These are phyloP conservation scores for Caenorhabditis parvicauda DNA, from an alignment of 2,888 invertebrate genomes.

Conservation along the genomic window DNA sequence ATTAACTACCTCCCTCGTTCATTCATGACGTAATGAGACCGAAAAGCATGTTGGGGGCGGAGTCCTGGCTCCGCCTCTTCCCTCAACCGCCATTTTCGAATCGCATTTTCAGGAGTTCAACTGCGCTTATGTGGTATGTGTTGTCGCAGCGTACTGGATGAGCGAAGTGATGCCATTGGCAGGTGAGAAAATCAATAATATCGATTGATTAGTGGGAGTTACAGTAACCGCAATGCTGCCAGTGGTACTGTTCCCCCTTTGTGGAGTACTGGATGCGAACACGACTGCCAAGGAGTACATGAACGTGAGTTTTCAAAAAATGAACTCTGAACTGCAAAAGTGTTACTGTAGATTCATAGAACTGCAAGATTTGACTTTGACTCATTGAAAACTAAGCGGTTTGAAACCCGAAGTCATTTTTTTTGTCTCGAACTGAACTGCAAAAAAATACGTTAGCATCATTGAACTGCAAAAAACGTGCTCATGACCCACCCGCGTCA, in stretches of 20 bases:
- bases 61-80: too few relatives aligned
- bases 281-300: constrained; percentile 53
- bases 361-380: too few relatives aligned
- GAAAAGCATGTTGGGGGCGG: too few relatives aligned
- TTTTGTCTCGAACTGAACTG: neutral
- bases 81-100: too few relatives aligned
- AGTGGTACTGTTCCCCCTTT: constrained; percentile 54
- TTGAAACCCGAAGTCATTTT: neutral
- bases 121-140: constrained; percentile 53
- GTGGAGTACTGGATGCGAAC: constrained; percentile 51
- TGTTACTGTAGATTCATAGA: neutral
- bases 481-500: too few relatives aligned
- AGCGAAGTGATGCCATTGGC: constrained; percentile 53
- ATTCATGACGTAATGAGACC: too few relatives aligned
- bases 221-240: constrained; percentile 55
- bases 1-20: too few relatives aligned
- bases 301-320: constrained; percentile 41
- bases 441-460: too few relatives aligned
- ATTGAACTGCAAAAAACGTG: too few relatives aligned
- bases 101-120: constrained; percentile 40
- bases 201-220: constrained; percentile 36
- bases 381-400: too few relatives aligned
- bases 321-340: neutral
- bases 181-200: too few relatives aligned
- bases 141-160: constrained; percentile 60